Percentiles rank a stretch among this genome's conserved stretches.
Evolutionary conservation across 2,797 vertebrate genomes (phyloP).

Genomic region (Apogon hyalosoma): DNA sequence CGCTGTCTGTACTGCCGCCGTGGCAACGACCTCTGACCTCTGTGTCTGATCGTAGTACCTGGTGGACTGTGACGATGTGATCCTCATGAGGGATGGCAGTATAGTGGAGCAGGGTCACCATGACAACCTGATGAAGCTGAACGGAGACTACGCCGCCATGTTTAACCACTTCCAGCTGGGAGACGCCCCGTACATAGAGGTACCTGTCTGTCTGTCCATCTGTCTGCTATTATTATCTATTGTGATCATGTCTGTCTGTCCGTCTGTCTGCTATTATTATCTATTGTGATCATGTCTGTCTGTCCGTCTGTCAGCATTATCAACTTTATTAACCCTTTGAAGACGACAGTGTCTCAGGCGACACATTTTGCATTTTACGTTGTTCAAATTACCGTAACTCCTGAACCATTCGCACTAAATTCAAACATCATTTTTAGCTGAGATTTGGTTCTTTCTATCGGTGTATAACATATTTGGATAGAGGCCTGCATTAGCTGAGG

Average conservation of each 20-base stretch:
- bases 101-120: conserved; percentile 92
- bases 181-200: conserved; percentile 90
- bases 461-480: too few species aligned
- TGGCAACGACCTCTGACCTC: conserved; percentile 3
- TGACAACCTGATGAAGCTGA: conserved; percentile 91
- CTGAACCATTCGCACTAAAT: too few species aligned
- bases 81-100: conserved; percentile 93
- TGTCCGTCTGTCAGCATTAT: too few species aligned
- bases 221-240: neutral
- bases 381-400: too few species aligned
- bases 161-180: conserved; percentile 93
- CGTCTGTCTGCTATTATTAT: neutral
- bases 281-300: too few species aligned
- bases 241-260: neutral
- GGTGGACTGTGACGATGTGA: conserved; percentile 92
- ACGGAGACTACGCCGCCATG: conserved; percentile 91
- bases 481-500: too few species aligned
- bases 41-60: conserved; percentile 85
- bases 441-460: too few species aligned
- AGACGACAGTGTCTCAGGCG: too few species aligned
- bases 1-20: neutral
- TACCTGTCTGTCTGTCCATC: conserved; percentile 50
- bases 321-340: too few species aligned
- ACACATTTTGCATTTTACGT: too few species aligned
- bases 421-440: too few species aligned